Evolutionary conservation across 2,888 invertebrate species (phyloP).

Genomic region (Trimorus sp.): DNA sequence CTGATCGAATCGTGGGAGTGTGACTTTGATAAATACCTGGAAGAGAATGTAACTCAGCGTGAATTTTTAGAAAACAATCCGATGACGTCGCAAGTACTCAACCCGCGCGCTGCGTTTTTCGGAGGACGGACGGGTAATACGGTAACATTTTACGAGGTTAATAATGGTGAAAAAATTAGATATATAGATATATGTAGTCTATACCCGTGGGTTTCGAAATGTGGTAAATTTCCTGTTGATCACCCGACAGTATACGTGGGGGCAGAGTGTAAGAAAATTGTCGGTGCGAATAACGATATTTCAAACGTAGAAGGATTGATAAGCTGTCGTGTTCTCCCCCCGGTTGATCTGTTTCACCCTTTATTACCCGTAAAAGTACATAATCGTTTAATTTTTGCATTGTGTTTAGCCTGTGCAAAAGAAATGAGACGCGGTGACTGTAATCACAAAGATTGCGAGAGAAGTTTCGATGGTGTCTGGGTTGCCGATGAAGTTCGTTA

Average conservation of each 20-base stretch:
- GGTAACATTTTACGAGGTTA: not conserved
- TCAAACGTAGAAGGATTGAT: not conserved
- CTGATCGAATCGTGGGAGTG: conserved; percentile 12
- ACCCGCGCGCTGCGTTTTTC: conserved; percentile 29
- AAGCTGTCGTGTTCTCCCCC: not conserved
- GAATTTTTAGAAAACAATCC: not conserved
- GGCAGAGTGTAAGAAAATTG: conserved; percentile 44
- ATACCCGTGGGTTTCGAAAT: conserved; percentile 70
- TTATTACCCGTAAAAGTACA: not conserved
- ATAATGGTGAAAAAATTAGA: not conserved
- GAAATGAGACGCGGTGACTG: conserved; percentile 70
- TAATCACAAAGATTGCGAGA: conserved; percentile 69
- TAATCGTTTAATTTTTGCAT: conserved; percentile 73
- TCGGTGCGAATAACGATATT: not conserved
- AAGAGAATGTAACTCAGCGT: not conserved
- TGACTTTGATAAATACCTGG: conserved; percentile 3
- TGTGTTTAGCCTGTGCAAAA: conserved; percentile 75
- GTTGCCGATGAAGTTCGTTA: conserved; percentile 73
- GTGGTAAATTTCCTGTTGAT: conserved; percentile 48
- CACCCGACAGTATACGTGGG: conserved; percentile 69
- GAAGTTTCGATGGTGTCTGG: conserved; percentile 74
- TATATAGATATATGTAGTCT: conserved; percentile 12
- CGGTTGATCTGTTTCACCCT: not conserved
- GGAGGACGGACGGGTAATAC: conserved; percentile 17
- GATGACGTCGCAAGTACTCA: not conserved